Evolutionary conservation across 2,113 vertebrate genomes (phyloP).

Genomic region (Caracal caracal): DNA sequence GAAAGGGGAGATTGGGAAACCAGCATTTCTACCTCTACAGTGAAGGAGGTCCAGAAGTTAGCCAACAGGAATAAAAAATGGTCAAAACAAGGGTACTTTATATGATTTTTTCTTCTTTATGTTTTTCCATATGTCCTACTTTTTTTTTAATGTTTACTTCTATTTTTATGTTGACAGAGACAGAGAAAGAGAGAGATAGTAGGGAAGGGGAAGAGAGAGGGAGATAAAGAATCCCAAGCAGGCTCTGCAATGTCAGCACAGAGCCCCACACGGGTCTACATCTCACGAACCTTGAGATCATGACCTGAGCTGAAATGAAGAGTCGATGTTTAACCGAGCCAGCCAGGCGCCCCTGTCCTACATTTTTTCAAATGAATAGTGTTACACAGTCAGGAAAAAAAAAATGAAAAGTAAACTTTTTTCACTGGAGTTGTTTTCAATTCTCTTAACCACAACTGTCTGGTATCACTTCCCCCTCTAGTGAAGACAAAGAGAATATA

Average conservation of each 20-base stretch:
- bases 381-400: background rate
- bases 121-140: background rate
- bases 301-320: no score
- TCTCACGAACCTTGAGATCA: no score
- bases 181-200: no score
- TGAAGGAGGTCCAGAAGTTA: background rate
- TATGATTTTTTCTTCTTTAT: background rate
- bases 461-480: slow-evolving; percentile 51
- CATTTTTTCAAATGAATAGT: background rate
- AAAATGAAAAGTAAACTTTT: background rate
- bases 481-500: background rate
- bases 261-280: no score
- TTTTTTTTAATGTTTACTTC: background rate
- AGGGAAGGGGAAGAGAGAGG: no score
- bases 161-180: no score
- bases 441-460: background rate
- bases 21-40: background rate
- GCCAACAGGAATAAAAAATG: background rate
- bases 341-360: no score
- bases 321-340: no score
- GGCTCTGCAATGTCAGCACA: no score
- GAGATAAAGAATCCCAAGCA: no score
- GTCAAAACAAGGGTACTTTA: background rate
- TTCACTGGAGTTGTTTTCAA: background rate
- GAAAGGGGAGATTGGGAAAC: background rate